These are phyloP conservation scores for Drosophila repleta DNA, from an alignment of 1,140 invertebrate genomes.

Conservation along the genomic window DNA sequence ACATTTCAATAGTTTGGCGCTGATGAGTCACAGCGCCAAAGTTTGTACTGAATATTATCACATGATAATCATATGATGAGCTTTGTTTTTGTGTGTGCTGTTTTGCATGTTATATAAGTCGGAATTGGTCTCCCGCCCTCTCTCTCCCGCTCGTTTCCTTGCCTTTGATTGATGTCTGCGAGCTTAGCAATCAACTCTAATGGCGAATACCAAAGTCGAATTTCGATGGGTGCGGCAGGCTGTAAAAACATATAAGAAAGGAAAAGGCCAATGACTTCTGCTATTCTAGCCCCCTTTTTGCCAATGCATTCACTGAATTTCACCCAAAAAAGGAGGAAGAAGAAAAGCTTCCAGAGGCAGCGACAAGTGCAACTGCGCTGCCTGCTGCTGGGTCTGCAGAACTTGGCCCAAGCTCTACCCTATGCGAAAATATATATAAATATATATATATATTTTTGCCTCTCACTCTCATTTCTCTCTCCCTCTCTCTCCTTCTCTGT, in stretches of 20 bases:
- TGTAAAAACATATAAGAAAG: conserved; percentile 7
- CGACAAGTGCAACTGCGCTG: conserved; percentile 14
- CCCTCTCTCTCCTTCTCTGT: background rate
- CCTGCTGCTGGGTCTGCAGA: conserved; percentile 45
- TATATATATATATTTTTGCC: conserved; percentile 12
- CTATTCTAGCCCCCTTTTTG: conserved; percentile 6
- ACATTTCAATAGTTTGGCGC: conserved; percentile 48
- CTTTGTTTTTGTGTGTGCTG: conserved; percentile 4
- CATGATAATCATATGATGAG: conserved; percentile 69
- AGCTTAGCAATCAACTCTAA: conserved; percentile 34
- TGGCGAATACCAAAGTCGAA: conserved; percentile 31
- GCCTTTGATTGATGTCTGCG: conserved; percentile 25
- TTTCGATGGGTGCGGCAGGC: conserved; percentile 16
- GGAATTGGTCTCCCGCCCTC: background rate
- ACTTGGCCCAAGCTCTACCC: conserved; percentile 58
- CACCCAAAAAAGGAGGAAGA: conserved; percentile 21
- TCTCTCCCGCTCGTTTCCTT: background rate
- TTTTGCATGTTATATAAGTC: conserved; percentile 41
- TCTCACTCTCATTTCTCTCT: conserved; percentile 4
- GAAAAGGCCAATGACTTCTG: conserved; percentile 69
- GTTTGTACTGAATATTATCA: conserved; percentile 52
- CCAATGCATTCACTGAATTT: conserved; percentile 44
- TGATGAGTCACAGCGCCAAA: conserved; percentile 50
- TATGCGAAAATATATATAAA: conserved; percentile 13
- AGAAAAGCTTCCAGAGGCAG: conserved; percentile 2